Evolutionary conservation across 2,888 invertebrate species (phyloP).

Genomic region (Sympetrum striolatum): DNA sequence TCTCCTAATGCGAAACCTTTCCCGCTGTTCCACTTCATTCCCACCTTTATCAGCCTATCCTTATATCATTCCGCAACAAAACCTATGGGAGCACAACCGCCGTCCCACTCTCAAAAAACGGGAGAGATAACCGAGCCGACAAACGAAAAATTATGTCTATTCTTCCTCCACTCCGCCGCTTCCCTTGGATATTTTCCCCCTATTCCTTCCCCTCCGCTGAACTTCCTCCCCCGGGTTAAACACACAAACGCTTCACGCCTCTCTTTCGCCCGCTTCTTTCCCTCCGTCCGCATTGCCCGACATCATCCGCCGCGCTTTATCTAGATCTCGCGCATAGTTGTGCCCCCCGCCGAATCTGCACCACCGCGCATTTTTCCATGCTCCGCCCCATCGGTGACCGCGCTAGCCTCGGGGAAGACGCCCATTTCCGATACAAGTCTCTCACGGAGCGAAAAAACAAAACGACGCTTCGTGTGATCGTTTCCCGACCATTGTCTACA

Average conservation of each 20-base stretch:
- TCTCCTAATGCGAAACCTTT: neutral
- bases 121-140: slow-evolving; percentile 33
- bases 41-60: neutral
- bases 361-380: neutral
- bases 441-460: neutral
- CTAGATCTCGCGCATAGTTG: neutral
- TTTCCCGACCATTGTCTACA: neutral
- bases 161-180: neutral
- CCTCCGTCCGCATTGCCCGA: neutral
- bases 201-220: neutral
- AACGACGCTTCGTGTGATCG: neutral
- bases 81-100: slow-evolving; percentile 2
- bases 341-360: neutral
- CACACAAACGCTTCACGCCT: slow-evolving; percentile 2
- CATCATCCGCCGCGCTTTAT: neutral
- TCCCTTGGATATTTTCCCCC: neutral
- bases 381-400: neutral
- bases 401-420: neutral
- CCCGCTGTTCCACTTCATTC: neutral
- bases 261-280: neutral
- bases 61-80: slow-evolving; percentile 5
- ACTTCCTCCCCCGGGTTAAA: neutral
- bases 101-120: neutral
- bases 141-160: slow-evolving; percentile 28
- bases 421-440: slow-evolving; percentile 15